A percentile compares a stretch with the other conserved stretches of the same genome.
phyloP scores from a whole-genome alignment of 64 coral and sea anemone species.

The Platygyra sinensis region DNA sequence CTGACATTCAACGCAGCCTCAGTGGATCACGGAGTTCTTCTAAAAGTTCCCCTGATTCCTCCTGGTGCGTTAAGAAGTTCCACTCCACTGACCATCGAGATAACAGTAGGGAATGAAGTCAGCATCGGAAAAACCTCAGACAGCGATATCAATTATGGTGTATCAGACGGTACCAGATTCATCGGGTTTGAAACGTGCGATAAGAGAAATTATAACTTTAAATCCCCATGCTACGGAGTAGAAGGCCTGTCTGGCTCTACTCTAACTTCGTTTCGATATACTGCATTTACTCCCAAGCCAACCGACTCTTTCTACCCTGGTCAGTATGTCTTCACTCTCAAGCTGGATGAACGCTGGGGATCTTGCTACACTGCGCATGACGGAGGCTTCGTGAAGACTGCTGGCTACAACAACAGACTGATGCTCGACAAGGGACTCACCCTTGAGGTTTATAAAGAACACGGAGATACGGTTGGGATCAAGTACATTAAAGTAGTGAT shows the following conservation, averaged over 20 bases:
- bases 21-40: background rate
- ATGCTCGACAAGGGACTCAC: background rate
- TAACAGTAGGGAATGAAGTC: conserved; percentile 5
- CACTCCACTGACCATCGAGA: conserved; percentile 19
- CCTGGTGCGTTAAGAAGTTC: background rate
- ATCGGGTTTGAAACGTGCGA: conserved; percentile 21
- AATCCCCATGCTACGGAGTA: background rate
- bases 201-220: background rate
- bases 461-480: background rate
- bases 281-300: background rate
- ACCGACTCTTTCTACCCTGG: background rate
- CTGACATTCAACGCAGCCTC: conserved; percentile 34
- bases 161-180: conserved; percentile 18
- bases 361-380: background rate
- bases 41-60: conserved; percentile 1
- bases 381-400: no score
- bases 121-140: background rate
- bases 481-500: conserved; percentile 7
- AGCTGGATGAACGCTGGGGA: conserved; percentile 8
- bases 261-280: background rate
- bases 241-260: background rate
- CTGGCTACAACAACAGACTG: conserved; percentile 15
- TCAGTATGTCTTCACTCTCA: conserved; percentile 11
- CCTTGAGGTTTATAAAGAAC: conserved; percentile 12
- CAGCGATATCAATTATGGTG: conserved; percentile 33